These are phyloP conservation scores for Plumapathes pennacea DNA, from an alignment of 92 coral and sea anemone genomes.

Conservation along the genomic window DNA sequence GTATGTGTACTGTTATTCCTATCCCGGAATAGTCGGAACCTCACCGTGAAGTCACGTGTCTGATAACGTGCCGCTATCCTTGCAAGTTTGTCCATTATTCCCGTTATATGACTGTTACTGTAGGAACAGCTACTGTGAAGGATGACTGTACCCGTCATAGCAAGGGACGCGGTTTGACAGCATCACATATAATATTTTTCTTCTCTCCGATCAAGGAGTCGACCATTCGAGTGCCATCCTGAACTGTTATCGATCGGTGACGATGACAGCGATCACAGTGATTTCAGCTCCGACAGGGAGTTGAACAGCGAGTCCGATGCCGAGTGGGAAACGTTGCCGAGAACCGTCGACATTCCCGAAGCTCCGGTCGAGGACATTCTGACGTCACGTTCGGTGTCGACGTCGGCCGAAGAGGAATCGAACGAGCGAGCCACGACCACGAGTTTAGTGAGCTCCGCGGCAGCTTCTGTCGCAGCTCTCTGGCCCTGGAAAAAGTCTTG, in stretches of 20 bases:
- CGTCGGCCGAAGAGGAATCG: slow-evolving; percentile 26
- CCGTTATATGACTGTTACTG: no score
- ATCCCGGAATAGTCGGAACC: no score
- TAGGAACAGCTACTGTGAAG: no score
- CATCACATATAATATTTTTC: background rate
- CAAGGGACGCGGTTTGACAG: no score
- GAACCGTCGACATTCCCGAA: slow-evolving; percentile 55
- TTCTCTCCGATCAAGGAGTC: slow-evolving; percentile 38
- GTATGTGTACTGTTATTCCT: no score
- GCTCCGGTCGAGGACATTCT: slow-evolving; percentile 26
- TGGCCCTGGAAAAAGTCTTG: slow-evolving; percentile 94
- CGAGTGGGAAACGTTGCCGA: slow-evolving; percentile 88
- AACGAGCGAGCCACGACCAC: slow-evolving; percentile 64
- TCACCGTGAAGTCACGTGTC: no score
- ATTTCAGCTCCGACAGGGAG: slow-evolving; percentile 44
- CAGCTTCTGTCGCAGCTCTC: slow-evolving; percentile 93
- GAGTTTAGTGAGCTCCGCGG: slow-evolving; percentile 89
- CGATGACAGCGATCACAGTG: slow-evolving; percentile 51
- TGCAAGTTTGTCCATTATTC: background rate
- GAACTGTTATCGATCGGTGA: slow-evolving; percentile 61
- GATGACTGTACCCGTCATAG: no score
- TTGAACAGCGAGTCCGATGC: slow-evolving; percentile 80
- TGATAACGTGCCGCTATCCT: no score
- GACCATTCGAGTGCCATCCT: slow-evolving; percentile 80
- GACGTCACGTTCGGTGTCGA: slow-evolving; percentile 22